These are phyloP conservation scores for Ciconia maguari DNA, from an alignment of 2,113 vertebrate genomes.

Conservation along the genomic window DNA sequence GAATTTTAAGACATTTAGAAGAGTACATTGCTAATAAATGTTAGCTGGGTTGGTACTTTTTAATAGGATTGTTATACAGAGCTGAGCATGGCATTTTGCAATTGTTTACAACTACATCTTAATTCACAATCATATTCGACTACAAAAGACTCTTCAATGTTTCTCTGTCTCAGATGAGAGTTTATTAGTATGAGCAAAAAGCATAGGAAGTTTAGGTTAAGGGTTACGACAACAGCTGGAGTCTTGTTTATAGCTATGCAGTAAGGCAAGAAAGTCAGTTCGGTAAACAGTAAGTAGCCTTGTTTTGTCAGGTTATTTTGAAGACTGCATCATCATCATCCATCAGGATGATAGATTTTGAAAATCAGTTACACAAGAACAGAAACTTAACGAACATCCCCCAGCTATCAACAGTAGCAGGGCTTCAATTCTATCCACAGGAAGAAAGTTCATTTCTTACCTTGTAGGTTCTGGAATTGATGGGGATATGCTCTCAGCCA, in stretches of 20 bases:
- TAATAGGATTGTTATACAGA: background rate
- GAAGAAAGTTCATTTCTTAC: slow-evolving; percentile 22
- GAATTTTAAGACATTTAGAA: background rate
- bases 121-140: background rate
- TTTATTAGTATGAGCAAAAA: slow-evolving; percentile 20
- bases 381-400: background rate
- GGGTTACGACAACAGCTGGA: background rate
- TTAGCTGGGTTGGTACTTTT: background rate
- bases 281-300: background rate
- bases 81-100: background rate
- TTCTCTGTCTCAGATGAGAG: background rate
- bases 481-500: background rate
- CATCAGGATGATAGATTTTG: background rate
- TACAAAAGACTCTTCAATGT: background rate
- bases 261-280: background rate
- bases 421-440: background rate
- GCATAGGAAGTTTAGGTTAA: background rate
- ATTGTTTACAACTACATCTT: background rate
- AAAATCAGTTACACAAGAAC: background rate
- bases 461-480: background rate
- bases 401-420: background rate
- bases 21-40: background rate
- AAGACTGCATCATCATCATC: background rate
- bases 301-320: background rate
- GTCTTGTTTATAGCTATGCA: background rate